phyloP scores from a whole-genome alignment of 2,888 invertebrate species.

The Nezara viridula region DNA sequence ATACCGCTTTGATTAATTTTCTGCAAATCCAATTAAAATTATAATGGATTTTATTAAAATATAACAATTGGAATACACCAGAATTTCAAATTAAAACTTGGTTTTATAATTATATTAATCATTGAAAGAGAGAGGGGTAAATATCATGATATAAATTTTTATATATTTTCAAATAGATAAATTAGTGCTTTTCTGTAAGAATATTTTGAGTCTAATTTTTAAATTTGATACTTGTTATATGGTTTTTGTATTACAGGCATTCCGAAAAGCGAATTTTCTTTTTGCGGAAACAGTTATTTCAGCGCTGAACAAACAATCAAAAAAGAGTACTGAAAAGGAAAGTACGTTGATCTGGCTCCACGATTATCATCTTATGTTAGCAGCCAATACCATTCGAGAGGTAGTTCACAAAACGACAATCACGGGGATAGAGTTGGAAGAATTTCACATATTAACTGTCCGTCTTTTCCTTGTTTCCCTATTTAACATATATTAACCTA shows the following conservation, averaged over 20 bases:
- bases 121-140: neutral
- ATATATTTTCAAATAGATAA: neutral
- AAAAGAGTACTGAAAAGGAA: slow-evolving; percentile 59
- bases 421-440: neutral
- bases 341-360: slow-evolving; percentile 93
- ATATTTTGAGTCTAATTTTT: neutral
- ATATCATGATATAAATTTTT: neutral
- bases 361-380: slow-evolving; percentile 94
- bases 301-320: slow-evolving; percentile 71
- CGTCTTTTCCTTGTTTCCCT: neutral
- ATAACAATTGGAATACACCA: neutral
- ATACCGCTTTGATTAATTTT: neutral
- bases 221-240: neutral
- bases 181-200: neutral
- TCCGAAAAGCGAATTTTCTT: slow-evolving; percentile 83
- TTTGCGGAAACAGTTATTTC: slow-evolving; percentile 85
- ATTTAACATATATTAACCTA: neutral
- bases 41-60: neutral
- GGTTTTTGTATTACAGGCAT: slow-evolving; percentile 72
- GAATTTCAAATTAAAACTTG: neutral
- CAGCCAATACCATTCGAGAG: slow-evolving; percentile 91
- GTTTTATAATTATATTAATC: neutral
- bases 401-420: slow-evolving; percentile 13
- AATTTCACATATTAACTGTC: neutral
- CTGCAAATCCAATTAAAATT: neutral